Conservation (phyloP, 2,888 invertebrate genomes). For the Tenodera sinensis region DNA sequence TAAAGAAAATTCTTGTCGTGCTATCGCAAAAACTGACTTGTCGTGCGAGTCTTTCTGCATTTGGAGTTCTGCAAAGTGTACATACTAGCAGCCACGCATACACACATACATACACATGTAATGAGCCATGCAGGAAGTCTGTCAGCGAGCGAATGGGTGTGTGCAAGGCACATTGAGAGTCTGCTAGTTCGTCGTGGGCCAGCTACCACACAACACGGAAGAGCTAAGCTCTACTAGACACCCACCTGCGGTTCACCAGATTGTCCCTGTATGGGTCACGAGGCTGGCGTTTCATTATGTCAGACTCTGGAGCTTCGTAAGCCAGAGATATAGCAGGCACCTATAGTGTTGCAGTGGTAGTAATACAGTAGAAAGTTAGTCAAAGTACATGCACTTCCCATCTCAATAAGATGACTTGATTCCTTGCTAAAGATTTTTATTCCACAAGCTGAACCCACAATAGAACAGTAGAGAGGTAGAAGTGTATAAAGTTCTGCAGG, state of each 20-base stretch:
- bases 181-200: constrained; percentile 13
- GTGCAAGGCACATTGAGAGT: constrained; percentile 3
- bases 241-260: constrained; percentile 98
- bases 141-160: background rate
- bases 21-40: background rate
- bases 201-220: constrained; percentile 19
- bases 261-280: constrained; percentile 97
- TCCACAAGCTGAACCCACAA: background rate
- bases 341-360: constrained; percentile 59
- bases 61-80: constrained; percentile 9
- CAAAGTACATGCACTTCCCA: constrained; percentile 24
- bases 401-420: background rate
- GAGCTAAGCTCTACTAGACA: constrained; percentile 34
- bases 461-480: constrained; percentile 16
- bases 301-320: constrained; percentile 98
- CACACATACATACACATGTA: constrained; percentile 1
- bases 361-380: constrained; percentile 32
- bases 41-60: constrained; percentile 26
- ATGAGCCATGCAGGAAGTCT: constrained; percentile 2
- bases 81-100: background rate
- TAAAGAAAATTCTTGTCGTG: background rate
- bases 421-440: constrained; percentile 8
- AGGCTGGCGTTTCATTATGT: constrained; percentile 98
- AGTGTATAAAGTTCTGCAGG: constrained; percentile 12
- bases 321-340: constrained; percentile 98